Percentiles rank a stretch among this genome's conserved stretches.
These are phyloP conservation scores for Alloplasta piceator DNA, from an alignment of 2,888 invertebrate genomes.

Conservation along the genomic window DNA sequence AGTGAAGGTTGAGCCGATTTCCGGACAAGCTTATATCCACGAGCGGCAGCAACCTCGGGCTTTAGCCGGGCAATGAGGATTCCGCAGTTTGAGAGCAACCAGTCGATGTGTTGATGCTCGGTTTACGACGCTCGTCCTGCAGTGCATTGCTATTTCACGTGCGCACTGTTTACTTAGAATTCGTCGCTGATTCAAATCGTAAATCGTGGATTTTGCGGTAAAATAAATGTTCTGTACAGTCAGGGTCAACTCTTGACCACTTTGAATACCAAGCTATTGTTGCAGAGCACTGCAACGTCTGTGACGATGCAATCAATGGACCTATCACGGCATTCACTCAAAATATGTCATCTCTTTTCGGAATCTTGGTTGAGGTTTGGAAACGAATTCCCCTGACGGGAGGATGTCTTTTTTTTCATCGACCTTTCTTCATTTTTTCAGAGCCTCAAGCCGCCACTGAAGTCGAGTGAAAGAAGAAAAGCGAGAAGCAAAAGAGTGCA, in stretches of 20 bases:
- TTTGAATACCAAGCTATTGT: background rate
- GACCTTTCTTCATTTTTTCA: background rate
- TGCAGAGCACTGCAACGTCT: background rate
- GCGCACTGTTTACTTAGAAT: conserved; percentile 12
- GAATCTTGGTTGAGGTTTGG: no score
- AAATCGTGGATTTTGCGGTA: background rate
- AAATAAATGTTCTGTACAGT: background rate
- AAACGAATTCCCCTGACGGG: background rate
- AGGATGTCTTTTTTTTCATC: background rate
- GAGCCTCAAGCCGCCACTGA: conserved; percentile 9
- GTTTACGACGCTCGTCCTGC: conserved; percentile 22
- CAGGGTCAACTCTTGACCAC: background rate
- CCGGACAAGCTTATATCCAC: conserved; percentile 42
- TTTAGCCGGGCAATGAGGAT: conserved; percentile 39
- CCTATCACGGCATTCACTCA: no score
- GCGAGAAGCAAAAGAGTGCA: background rate
- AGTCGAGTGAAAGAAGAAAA: background rate
- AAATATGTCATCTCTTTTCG: no score
- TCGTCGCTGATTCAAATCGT: background rate
- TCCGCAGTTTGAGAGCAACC: conserved; percentile 15
- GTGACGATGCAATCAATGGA: no score
- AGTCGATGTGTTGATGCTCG: conserved; percentile 52
- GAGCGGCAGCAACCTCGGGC: conserved; percentile 14
- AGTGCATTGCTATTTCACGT: conserved; percentile 17
- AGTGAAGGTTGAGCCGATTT: conserved; percentile 49